Evolutionary conservation across 2,888 invertebrate genomes (phyloP), one percentile per base, ranked within the genome.

Genomic region (Thysanoteuthis rhombus): DNA sequence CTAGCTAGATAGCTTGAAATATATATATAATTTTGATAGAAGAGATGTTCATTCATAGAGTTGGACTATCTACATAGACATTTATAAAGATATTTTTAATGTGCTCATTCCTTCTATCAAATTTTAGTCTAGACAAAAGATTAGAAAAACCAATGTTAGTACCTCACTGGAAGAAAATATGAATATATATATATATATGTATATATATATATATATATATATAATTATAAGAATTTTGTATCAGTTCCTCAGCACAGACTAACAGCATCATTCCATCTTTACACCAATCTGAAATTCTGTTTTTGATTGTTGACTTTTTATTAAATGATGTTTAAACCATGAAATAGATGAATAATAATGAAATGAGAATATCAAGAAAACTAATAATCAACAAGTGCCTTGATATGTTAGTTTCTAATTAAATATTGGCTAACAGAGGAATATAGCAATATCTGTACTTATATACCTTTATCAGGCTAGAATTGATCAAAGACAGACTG

Each of bases 161-260:
- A 36, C 75, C 19, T 75, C 19, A 75, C n/a, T 22, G 25, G 25
- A 0, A 22, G n/a, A 12, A n/a, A 10, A 75, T n/a, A 12, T n/a
- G 10, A 8, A 75, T n/a, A 75, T n/a, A 75, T n/a, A 75, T n/a
- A 75, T n/a, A 75, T n/a, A 75, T n/a, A 75, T 75, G 36, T 75
- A 75, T 75, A 75, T 75, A 75, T 75, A 75, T 75, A 75, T 75
- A 75, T 75, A 75, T 75, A 75, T 75, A 75, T 75, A 75, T 75
- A 75, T 75, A 75, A 36, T 36, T 75, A 75, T 75, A 36, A 2
- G 10, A 8, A 58, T 58, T 25, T 58, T 25, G 32, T n/a, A 75
- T 75, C 36, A 75, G n/a, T n/a, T 75, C 16, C 16, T 36, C 75
- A n/a, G n/a, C n/a, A 75, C 16, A 36, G 75, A 75, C 75, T 10